These are phyloP conservation scores for Pao palembangensis DNA, from an alignment of 2,113 vertebrate genomes.

Conservation along the genomic window DNA sequence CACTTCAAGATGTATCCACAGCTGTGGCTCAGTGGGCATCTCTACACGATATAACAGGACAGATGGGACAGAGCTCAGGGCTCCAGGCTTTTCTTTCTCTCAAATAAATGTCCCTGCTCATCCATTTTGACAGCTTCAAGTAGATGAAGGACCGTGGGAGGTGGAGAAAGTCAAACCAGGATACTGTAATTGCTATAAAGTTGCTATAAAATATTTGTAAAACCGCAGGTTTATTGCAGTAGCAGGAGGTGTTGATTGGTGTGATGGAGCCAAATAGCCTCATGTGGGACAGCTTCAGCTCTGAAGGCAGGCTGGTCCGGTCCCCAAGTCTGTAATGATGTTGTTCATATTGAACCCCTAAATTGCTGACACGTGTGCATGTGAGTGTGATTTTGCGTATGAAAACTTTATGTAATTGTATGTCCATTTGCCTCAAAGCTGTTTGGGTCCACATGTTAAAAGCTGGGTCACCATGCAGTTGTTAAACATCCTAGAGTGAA, in stretches of 20 bases:
- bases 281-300: too few species aligned
- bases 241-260: too few species aligned
- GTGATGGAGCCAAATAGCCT: too few species aligned
- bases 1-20: slow-evolving; percentile 18
- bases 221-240: too few species aligned
- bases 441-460: neutral
- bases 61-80: slow-evolving; percentile 16
- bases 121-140: slow-evolving; percentile 38
- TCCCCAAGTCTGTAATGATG: too few species aligned
- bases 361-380: too few species aligned
- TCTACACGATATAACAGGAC: slow-evolving; percentile 7
- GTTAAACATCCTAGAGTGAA: slow-evolving; percentile 25
- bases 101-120: slow-evolving; percentile 24
- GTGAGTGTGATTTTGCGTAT: too few species aligned
- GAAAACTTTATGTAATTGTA: too few species aligned
- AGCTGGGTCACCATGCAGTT: slow-evolving; percentile 9
- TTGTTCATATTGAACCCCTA: too few species aligned
- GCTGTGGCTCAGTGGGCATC: slow-evolving; percentile 32
- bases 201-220: too few species aligned
- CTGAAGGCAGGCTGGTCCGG: too few species aligned
- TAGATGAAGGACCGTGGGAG: slow-evolving; percentile 28
- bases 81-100: slow-evolving; percentile 28
- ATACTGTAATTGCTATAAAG: neutral
- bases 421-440: neutral
- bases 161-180: slow-evolving; percentile 18